Percentiles rank a stretch among this genome's conserved stretches.
Conservation (phyloP, 1,140 invertebrate genomes). For the Popillia japonica region DNA sequence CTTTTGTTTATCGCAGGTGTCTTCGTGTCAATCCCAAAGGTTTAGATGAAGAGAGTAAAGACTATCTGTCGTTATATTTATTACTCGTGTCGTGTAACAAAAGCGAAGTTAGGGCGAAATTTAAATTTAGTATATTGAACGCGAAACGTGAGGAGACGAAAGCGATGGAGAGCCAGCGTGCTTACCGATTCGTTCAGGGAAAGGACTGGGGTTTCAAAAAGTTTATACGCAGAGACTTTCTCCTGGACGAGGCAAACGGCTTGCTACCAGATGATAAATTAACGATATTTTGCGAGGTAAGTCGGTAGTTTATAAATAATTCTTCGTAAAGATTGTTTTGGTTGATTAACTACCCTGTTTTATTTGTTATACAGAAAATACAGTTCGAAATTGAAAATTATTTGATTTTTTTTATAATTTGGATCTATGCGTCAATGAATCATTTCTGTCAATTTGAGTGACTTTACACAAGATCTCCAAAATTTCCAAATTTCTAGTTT, state of each 20-base stretch:
- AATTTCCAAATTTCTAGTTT: too few relatives aligned
- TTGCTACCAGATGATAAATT: constrained; percentile 97
- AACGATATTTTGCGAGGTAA: constrained; percentile 98
- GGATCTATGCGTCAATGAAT: too few relatives aligned
- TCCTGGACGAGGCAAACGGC: constrained; percentile 97
- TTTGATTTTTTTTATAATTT: too few relatives aligned
- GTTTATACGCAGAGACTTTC: constrained; percentile 97
- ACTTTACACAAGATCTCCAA: too few relatives aligned
- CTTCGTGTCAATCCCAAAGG: constrained; percentile 99
- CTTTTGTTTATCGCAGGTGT: constrained; percentile 73
- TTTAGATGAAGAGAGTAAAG: constrained; percentile 99
- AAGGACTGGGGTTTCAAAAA: constrained; percentile 99
- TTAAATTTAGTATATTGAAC: constrained; percentile 99
- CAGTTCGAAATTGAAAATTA: too few relatives aligned
- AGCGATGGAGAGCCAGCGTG: constrained; percentile 91
- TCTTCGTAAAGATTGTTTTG: too few relatives aligned
- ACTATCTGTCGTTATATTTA: constrained; percentile 98
- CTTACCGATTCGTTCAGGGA: constrained; percentile 98
- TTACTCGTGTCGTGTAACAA: constrained; percentile 99
- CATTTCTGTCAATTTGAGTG: too few relatives aligned
- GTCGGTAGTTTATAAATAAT: background rate
- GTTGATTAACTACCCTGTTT: too few relatives aligned
- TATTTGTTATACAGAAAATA: too few relatives aligned
- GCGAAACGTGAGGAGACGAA: constrained; percentile 99
- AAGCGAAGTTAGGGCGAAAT: constrained; percentile 99